Conservation (phyloP, 1,140 invertebrate species). For the Lycorma delicatula region DNA sequence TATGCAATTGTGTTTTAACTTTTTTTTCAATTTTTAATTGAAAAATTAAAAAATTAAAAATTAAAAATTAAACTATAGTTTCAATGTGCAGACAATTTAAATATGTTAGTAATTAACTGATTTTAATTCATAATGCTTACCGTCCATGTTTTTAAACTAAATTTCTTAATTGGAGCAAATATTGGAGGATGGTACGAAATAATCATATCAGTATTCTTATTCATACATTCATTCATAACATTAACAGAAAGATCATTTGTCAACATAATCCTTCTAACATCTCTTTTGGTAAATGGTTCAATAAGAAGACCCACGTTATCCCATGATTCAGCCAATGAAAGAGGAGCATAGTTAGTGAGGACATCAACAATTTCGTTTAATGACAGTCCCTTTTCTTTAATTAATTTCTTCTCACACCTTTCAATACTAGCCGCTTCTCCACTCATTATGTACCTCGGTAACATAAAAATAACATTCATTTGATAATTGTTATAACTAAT, state of each 20-base stretch:
- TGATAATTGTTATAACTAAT: too few relatives aligned
- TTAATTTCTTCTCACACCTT: too few relatives aligned
- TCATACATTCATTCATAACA: conserved; percentile 77
- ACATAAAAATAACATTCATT: too few relatives aligned
- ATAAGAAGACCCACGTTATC: conserved; percentile 92
- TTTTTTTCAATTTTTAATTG: too few relatives aligned
- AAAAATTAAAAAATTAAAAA: too few relatives aligned
- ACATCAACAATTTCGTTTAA: conserved; percentile 49
- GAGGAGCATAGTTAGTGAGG: conserved; percentile 62
- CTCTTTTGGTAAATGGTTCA: conserved; percentile 32
- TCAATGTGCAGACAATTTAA: too few relatives aligned
- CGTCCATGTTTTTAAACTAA: conserved; percentile 59
- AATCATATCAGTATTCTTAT: conserved; percentile 63
- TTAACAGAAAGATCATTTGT: conserved; percentile 91
- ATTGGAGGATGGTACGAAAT: conserved; percentile 95
- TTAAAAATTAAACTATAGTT: too few relatives aligned
- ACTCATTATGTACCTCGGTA: too few relatives aligned
- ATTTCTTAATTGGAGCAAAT: conserved; percentile 71
- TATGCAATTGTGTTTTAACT: too few relatives aligned
- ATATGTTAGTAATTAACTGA: too few relatives aligned
- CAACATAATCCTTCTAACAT: conserved; percentile 61
- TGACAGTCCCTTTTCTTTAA: conserved; percentile 24
- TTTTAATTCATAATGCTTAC: too few relatives aligned
- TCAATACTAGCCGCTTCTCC: too few relatives aligned
- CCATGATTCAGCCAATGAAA: conserved; percentile 72